Evolutionary conservation across 2,797 vertebrate genomes (phyloP).

Genomic region (Diceros bicornis): DNA sequence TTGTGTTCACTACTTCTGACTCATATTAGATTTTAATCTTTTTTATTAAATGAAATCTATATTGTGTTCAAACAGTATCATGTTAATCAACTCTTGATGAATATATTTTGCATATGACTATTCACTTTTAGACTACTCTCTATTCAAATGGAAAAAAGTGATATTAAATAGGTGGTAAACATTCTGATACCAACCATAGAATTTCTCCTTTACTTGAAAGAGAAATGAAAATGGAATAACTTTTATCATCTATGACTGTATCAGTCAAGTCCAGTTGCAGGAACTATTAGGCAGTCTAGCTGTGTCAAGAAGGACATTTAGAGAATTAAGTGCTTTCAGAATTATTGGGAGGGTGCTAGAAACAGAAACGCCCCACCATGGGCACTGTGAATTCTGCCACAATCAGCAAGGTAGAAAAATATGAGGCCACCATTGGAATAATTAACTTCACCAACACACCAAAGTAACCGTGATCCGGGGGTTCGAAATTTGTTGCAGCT

Average conservation of each 20-base stretch:
- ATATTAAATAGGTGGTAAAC: neutral
- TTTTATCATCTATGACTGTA: neutral
- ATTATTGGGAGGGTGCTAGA: neutral
- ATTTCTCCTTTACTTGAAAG: conserved; percentile 21
- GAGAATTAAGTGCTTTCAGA: neutral
- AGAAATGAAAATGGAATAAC: neutral
- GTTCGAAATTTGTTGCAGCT: neutral
- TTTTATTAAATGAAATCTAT: conserved; percentile 15
- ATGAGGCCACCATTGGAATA: neutral
- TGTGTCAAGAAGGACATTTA: neutral
- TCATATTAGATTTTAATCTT: neutral
- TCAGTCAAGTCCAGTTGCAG: neutral
- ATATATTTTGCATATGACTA: neutral
- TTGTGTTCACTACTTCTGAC: neutral
- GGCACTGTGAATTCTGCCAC: neutral
- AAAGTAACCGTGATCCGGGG: neutral
- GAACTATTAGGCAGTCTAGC: neutral
- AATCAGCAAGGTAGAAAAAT: neutral
- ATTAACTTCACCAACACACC: neutral
- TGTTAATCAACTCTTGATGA: conserved; percentile 21
- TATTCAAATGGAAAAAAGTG: neutral
- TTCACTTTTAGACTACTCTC: neutral
- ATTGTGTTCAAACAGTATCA: neutral
- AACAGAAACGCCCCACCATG: neutral
- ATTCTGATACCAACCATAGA: neutral